Base-by-base conservation (phyloP, 1,140 invertebrate genomes). In the Lerema accius region DNA sequence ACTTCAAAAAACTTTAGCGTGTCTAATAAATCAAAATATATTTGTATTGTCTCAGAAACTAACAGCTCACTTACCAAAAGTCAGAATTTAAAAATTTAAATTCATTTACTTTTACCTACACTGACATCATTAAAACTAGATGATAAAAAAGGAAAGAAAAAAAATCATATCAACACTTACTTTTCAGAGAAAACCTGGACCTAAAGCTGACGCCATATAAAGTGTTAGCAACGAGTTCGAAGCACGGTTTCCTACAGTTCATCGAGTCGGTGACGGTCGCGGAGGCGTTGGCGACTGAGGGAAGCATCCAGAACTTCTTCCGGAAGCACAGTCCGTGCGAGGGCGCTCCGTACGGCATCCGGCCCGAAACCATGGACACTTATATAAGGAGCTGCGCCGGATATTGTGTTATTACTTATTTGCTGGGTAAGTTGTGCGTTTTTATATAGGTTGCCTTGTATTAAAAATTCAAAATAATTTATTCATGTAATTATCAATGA, bases 331-430 rank as follows among this genome's bases (percentile, higher is more conserved):
- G 98, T 86, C 97, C 98, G 4, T 96, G 94, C 51, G 96, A 98
- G 77, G 95, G 91, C 66, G 96, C 94, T 0, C 95, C 97, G 0
- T 98, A 97, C 87, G 98, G 98, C 9, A 98, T 99, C 51, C 92
- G 95, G 16, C 91, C 97, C 0, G 97, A 99, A 78, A 96, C 99
- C 3, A 99, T 99, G 96, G 98, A 99, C 82, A 99, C 97, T 9
- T 99, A 99, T 85, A 95, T 99, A 13, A 95, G 97, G 78, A 99
- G 98, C 79, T 99, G 98, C 92, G 98, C 99, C 67, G 99, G 99
- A 0, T 99, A 99, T 84, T 99, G 98, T 90, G 97, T 99, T 9
- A 99, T 99, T 28, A 99, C 98, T 0, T 99, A 99, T 84, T 89
- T 99, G 35, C 90, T 99, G 26, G 92, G 92, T 93, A 28, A 42